A percentile compares a stretch with the other conserved stretches of the same genome.
phyloP scores from a whole-genome alignment of 2,888 invertebrate genomes.

The Xylota segnis region DNA sequence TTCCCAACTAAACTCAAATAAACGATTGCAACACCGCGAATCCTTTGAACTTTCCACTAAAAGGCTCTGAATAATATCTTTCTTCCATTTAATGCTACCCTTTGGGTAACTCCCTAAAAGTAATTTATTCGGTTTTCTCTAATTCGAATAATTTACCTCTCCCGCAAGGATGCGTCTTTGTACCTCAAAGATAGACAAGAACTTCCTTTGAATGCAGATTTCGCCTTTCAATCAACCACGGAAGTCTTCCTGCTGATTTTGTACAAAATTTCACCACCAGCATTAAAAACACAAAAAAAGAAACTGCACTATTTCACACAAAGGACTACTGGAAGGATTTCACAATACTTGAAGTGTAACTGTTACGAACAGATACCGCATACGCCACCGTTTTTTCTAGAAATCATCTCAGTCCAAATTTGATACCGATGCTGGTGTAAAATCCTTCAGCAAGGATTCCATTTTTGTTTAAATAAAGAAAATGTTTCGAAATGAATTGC shows the following conservation, averaged over 20 bases:
- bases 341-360: neutral
- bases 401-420: neutral
- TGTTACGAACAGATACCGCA: neutral
- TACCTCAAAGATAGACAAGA: slow-evolving; percentile 18
- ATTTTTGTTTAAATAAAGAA: slow-evolving; percentile 1
- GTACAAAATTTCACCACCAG: slow-evolving; percentile 12
- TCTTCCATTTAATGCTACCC: slow-evolving; percentile 1
- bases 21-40: slow-evolving; percentile 7
- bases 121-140: slow-evolving; percentile 36
- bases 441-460: slow-evolving; percentile 13
- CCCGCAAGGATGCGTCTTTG: slow-evolving; percentile 21
- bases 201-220: slow-evolving; percentile 38
- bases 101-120: neutral
- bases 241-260: slow-evolving; percentile 38
- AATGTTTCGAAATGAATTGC: neutral
- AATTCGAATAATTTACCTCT: slow-evolving; percentile 54
- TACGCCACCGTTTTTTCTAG: neutral
- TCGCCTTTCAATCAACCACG: slow-evolving; percentile 43
- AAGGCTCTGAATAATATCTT: neutral
- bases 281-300: neutral
- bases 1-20: neutral
- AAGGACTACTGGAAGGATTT: neutral
- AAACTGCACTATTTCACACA: neutral
- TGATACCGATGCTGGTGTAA: neutral
- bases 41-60: neutral